These are phyloP conservation scores for Cephonodes hylas DNA, from an alignment of 2,888 invertebrate genomes.

Conservation along the genomic window DNA sequence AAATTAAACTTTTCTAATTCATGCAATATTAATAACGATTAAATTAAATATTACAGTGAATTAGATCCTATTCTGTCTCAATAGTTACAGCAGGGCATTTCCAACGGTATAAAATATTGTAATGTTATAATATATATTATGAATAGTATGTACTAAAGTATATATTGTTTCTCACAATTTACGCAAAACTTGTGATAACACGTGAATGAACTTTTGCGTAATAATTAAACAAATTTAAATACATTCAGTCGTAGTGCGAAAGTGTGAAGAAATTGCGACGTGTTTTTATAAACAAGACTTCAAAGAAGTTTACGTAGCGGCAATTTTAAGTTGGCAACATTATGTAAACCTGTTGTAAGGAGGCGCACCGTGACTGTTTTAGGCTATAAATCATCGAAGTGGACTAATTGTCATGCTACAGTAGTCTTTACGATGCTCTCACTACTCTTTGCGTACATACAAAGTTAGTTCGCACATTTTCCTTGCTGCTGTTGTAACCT, in stretches of 20 bases:
- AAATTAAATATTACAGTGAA: too few species aligned
- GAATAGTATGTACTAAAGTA: too few species aligned
- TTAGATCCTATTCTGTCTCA: too few species aligned
- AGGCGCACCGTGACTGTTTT: conserved; percentile 5
- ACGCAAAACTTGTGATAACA: neutral
- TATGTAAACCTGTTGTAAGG: neutral
- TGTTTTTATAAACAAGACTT: conserved; percentile 29
- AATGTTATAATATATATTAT: too few species aligned
- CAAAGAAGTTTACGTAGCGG: neutral
- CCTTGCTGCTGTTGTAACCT: conserved; percentile 1
- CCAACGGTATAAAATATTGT: too few species aligned
- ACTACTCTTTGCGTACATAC: conserved; percentile 44
- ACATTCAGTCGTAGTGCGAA: conserved; percentile 1
- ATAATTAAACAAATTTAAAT: conserved; percentile 4
- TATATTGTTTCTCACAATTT: too few species aligned
- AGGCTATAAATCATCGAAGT: conserved; percentile 19
- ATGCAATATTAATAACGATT: too few species aligned
- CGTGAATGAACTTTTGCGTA: neutral
- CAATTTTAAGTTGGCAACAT: neutral
- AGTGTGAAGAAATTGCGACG: conserved; percentile 6
- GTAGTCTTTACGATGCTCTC: conserved; percentile 41
- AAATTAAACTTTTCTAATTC: too few species aligned
- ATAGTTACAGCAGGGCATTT: too few species aligned
- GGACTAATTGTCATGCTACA: conserved; percentile 36
- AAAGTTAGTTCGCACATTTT: conserved; percentile 27